A percentile compares a stretch with the other conserved stretches of the same genome.
Evolutionary conservation across 2,113 vertebrate genomes (phyloP).

Genomic region (Sorex fumeus): DNA sequence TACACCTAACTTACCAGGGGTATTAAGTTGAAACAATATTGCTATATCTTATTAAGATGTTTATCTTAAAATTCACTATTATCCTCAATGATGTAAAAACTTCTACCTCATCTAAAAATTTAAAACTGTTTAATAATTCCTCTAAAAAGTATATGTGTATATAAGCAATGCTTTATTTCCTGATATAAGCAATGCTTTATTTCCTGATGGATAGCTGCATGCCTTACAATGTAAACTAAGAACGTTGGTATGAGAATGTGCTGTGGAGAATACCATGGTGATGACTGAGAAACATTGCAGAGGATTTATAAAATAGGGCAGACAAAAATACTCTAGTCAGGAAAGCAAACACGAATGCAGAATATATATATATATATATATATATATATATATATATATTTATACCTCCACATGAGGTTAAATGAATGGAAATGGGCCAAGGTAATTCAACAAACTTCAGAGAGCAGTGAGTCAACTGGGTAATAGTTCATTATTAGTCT

Average conservation of each 20-base stretch:
- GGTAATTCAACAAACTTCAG: background rate
- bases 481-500: background rate
- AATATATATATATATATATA: background rate
- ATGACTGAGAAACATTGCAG: background rate
- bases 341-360: background rate
- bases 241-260: background rate
- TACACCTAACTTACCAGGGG: background rate
- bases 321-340: background rate
- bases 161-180: slow-evolving; percentile 17
- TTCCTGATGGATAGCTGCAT: slow-evolving; percentile 24
- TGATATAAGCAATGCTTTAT: background rate
- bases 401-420: too few relatives aligned
- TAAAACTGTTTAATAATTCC: background rate
- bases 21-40: background rate
- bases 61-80: background rate
- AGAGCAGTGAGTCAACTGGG: background rate
- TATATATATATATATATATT: too few relatives aligned
- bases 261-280: background rate
- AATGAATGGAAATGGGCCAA: background rate
- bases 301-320: background rate
- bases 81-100: background rate
- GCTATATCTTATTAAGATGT: slow-evolving; percentile 17
- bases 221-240: background rate
- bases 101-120: background rate
- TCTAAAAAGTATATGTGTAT: background rate